These are phyloP conservation scores for Pandemis corylana DNA, from an alignment of 2,888 invertebrate genomes.

Conservation along the genomic window DNA sequence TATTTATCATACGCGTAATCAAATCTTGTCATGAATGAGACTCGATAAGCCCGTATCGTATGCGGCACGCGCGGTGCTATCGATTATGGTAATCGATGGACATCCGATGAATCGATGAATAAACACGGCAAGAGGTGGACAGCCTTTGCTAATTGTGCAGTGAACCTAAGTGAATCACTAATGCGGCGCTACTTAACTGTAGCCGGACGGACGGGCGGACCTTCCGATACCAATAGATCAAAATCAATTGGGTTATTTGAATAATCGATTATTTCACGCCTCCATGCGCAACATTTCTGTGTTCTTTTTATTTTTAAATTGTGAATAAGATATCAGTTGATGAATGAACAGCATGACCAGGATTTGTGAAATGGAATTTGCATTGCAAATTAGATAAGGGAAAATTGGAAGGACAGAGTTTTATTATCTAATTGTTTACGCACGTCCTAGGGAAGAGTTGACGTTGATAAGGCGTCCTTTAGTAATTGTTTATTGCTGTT, in stretches of 20 bases:
- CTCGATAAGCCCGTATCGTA: slow-evolving; percentile 63
- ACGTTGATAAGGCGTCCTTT: background rate
- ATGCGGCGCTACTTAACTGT: slow-evolving; percentile 73
- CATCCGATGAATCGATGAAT: slow-evolving; percentile 84
- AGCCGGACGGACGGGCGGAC: slow-evolving; percentile 58
- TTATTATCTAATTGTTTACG: background rate
- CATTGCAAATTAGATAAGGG: background rate
- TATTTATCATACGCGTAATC: slow-evolving; percentile 17
- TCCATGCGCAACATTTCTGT: background rate
- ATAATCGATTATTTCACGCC: slow-evolving; percentile 4
- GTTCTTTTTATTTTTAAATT: background rate
- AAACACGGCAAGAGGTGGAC: slow-evolving; percentile 78
- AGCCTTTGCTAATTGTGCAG: slow-evolving; percentile 84
- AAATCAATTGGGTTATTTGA: slow-evolving; percentile 39
- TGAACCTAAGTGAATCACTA: slow-evolving; percentile 81
- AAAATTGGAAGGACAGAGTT: background rate
- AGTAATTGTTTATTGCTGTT: slow-evolving; percentile 12
- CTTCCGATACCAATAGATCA: slow-evolving; percentile 54
- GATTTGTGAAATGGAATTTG: background rate
- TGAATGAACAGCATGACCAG: background rate
- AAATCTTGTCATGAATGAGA: slow-evolving; percentile 37
- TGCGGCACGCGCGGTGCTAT: slow-evolving; percentile 80
- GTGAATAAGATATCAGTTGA: background rate
- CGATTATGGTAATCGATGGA: slow-evolving; percentile 83
- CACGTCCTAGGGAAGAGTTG: background rate